These are phyloP conservation scores for Calameuta idolon DNA, from an alignment of 2,888 invertebrate species.

Conservation along the genomic window DNA sequence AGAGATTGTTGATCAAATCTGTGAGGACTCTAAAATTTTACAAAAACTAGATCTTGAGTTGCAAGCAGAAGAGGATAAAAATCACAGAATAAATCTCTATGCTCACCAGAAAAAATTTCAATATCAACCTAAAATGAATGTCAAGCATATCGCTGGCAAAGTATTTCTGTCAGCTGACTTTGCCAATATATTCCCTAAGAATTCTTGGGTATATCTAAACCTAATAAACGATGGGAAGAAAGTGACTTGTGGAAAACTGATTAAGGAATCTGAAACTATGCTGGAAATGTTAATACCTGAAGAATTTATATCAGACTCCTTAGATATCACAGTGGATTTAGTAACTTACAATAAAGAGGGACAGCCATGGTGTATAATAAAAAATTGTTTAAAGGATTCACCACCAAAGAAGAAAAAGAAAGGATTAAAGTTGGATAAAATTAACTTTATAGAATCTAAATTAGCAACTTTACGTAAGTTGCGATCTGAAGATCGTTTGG, in stretches of 20 bases:
- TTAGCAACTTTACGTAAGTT: slow-evolving; percentile 41
- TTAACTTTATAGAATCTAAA: slow-evolving; percentile 49
- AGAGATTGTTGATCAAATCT: slow-evolving; percentile 48
- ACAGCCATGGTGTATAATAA: slow-evolving; percentile 54
- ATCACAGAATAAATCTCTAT: slow-evolving; percentile 54
- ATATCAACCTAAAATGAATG: slow-evolving; percentile 38
- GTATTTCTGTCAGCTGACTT: slow-evolving; percentile 46
- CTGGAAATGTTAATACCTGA: slow-evolving; percentile 44
- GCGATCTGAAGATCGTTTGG: slow-evolving; percentile 34
- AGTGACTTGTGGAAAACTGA: not conserved
- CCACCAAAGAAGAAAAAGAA: slow-evolving; percentile 25
- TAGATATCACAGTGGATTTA: slow-evolving; percentile 45
- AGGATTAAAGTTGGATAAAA: slow-evolving; percentile 29
- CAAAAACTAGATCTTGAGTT: slow-evolving; percentile 37
- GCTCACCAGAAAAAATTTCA: slow-evolving; percentile 42
- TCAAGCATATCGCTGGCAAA: slow-evolving; percentile 38
- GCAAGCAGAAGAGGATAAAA: slow-evolving; percentile 39
- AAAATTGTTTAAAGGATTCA: slow-evolving; percentile 47
- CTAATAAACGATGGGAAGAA: slow-evolving; percentile 30
- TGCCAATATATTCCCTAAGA: slow-evolving; percentile 40
- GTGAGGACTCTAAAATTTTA: slow-evolving; percentile 42
- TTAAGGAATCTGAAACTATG: slow-evolving; percentile 27
- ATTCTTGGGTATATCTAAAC: slow-evolving; percentile 41
- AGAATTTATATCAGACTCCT: slow-evolving; percentile 19
- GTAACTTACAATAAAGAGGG: slow-evolving; percentile 43